Base-by-base conservation (phyloP, 2,888 invertebrate genomes). In the Drosophila fungiperda region DNA sequence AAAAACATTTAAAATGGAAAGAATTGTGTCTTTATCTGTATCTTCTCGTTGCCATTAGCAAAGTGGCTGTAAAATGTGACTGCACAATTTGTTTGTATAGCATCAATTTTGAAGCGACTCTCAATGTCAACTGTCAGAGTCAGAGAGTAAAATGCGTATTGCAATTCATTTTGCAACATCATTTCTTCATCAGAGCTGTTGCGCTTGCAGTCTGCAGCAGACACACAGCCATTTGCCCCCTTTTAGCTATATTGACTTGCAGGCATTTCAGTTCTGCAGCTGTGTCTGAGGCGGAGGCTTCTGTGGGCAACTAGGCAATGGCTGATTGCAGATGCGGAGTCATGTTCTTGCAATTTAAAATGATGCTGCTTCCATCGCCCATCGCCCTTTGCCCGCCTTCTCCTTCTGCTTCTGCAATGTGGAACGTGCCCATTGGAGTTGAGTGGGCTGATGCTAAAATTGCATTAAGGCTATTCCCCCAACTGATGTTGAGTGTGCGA, bases 321-420 rank as follows among this genome's bases (percentile, higher is more conserved):
- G 23, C 36, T 42, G 60, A 48, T 60, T 68, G 68, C 45, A 20
- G 50, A 36, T 59, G 60, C 54, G 55, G 50, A 71, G 78, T 77
- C 86, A 80, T 82, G 83, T 78, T 79, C 82, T 57, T 59, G 82
- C 87, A 83, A 73, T 84, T 87, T 61, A 70, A 84, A 84, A 61
- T 67, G 70, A 73, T 75, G 78, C 74, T 68, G 61, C 71, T 64
- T 64, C 45, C 32, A 12, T 12, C 45, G 7, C 12, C 45, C 45
- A 20, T 20, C n/a, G 40, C 40, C 17, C 17, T 3, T 38, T 11
- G 42, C 11, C 45, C 20, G 33, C 35, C 17, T 17, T 9, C 52
- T 9, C 17, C 32, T 23, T 20, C 40, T 38, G 69, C 64, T 26
- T n/a, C n/a, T n/a, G 54, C n/a, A 26, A 23, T 33, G 55, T 71